Conservation (phyloP, 2,888 invertebrate genomes). For the Aphodius sticticus region DNA sequence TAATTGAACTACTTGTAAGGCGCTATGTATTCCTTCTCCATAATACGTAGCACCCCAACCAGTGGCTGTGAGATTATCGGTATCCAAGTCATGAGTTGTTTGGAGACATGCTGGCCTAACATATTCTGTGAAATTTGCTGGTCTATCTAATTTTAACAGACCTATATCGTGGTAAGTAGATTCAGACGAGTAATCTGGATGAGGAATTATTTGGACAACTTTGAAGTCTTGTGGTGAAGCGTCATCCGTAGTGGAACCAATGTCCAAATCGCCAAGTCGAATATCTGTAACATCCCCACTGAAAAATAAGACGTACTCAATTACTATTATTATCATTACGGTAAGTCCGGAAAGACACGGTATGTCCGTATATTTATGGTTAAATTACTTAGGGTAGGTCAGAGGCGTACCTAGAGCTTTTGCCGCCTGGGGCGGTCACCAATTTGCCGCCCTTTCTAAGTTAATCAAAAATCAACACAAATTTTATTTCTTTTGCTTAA, state of each 20-base stretch:
- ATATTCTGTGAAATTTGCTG: constrained; percentile 51
- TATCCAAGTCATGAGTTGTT: constrained; percentile 30
- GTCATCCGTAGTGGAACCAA: constrained; percentile 37
- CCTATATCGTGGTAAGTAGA: constrained; percentile 62
- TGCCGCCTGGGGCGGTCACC: too few species aligned
- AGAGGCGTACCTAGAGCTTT: too few species aligned
- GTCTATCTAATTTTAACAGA: constrained; percentile 55
- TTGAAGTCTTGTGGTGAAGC: constrained; percentile 47
- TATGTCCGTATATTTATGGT: too few species aligned
- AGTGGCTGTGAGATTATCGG: constrained; percentile 39
- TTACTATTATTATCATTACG: background rate
- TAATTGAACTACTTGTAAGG: constrained; percentile 43
- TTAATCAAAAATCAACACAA: too few species aligned
- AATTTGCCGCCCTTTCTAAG: too few species aligned
- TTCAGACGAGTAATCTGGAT: constrained; percentile 57
- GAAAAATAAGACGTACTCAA: constrained; percentile 8
- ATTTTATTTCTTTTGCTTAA: too few species aligned
- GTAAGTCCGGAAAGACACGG: too few species aligned
- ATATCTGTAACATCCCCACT: constrained; percentile 44
- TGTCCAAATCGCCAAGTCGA: constrained; percentile 47
- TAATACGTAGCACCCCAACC: constrained; percentile 46
- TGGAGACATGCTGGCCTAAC: constrained; percentile 60
- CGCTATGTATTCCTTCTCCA: constrained; percentile 36
- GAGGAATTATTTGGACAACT: constrained; percentile 49
- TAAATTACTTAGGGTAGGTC: too few species aligned